These are phyloP conservation scores for Cecropterus lyciades DNA, from an alignment of 1,140 invertebrate genomes.

Conservation along the genomic window DNA sequence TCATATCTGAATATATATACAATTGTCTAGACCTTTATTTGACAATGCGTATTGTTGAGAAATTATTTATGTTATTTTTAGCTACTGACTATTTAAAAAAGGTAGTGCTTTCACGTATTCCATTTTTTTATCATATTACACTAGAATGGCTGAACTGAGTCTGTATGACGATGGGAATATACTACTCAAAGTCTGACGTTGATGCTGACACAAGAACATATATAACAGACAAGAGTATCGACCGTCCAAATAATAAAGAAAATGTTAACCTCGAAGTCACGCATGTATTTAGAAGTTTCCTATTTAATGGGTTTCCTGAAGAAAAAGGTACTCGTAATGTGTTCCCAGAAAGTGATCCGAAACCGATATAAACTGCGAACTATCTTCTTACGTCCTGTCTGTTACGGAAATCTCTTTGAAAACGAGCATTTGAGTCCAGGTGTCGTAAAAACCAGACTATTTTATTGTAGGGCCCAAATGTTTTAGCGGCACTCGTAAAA, in stretches of 20 bases:
- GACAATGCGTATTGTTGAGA: too few relatives aligned
- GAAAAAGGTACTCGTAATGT: constrained; percentile 17
- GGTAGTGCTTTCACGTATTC: too few relatives aligned
- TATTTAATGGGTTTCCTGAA: constrained; percentile 7
- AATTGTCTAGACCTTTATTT: neutral
- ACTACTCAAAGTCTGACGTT: too few relatives aligned
- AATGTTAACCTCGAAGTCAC: constrained; percentile 20
- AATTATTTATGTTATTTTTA: too few relatives aligned
- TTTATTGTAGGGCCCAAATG: constrained; percentile 69
- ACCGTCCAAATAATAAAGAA: neutral
- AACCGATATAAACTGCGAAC: constrained; percentile 13
- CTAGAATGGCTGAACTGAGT: too few relatives aligned
- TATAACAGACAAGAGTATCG: too few relatives aligned
- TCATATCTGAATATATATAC: too few relatives aligned
- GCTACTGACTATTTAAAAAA: too few relatives aligned
- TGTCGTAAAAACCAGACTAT: constrained; percentile 69
- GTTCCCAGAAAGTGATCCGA: constrained; percentile 10
- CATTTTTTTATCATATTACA: too few relatives aligned
- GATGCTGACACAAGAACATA: too few relatives aligned
- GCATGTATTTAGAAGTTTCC: constrained; percentile 25
- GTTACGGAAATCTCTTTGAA: constrained; percentile 57
- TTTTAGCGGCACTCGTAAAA: constrained; percentile 74
- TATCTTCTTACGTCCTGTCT: constrained; percentile 16
- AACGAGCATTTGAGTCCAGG: constrained; percentile 52
- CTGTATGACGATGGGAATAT: too few relatives aligned